These are phyloP conservation scores for Xyrauchen texanus DNA, from an alignment of 2,113 vertebrate species.

Conservation along the genomic window DNA sequence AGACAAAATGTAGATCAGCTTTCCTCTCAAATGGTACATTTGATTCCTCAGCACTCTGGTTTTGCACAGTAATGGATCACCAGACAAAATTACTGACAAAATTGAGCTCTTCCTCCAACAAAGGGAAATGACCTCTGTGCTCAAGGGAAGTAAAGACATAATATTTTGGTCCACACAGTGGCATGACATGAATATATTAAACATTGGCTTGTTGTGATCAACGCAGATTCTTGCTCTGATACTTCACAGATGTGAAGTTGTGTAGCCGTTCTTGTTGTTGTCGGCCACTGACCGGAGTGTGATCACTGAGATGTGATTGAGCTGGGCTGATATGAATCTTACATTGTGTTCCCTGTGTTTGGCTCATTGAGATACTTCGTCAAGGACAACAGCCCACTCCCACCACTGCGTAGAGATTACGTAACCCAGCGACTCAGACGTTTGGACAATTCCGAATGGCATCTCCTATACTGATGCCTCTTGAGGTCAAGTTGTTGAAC, in stretches of 20 bases:
- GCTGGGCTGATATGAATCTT: slow-evolving; percentile 45
- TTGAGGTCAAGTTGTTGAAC: not conserved
- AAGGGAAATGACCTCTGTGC: slow-evolving; percentile 66
- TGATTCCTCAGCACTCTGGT: slow-evolving; percentile 2
- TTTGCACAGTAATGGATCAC: slow-evolving; percentile 57
- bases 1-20: slow-evolving; percentile 15
- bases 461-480: not conserved
- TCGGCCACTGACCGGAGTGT: not conserved
- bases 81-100: slow-evolving; percentile 61
- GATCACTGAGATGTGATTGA: too few species aligned
- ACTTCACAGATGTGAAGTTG: slow-evolving; percentile 55
- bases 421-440: slow-evolving; percentile 32
- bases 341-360: slow-evolving; percentile 39
- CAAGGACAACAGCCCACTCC: slow-evolving; percentile 29
- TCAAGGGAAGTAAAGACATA: slow-evolving; percentile 54
- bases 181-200: slow-evolving; percentile 25
- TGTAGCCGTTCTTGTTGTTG: slow-evolving; percentile 4
- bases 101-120: slow-evolving; percentile 71
- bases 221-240: slow-evolving; percentile 45
- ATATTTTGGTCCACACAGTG: slow-evolving; percentile 32
- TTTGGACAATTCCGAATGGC: slow-evolving; percentile 28
- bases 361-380: slow-evolving; percentile 31
- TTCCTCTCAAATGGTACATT: not conserved
- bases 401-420: slow-evolving; percentile 38
- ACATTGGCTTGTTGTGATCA: slow-evolving; percentile 45